phyloP scores from a whole-genome alignment of 2,797 vertebrate species.

The Sternotherus odoratus region DNA sequence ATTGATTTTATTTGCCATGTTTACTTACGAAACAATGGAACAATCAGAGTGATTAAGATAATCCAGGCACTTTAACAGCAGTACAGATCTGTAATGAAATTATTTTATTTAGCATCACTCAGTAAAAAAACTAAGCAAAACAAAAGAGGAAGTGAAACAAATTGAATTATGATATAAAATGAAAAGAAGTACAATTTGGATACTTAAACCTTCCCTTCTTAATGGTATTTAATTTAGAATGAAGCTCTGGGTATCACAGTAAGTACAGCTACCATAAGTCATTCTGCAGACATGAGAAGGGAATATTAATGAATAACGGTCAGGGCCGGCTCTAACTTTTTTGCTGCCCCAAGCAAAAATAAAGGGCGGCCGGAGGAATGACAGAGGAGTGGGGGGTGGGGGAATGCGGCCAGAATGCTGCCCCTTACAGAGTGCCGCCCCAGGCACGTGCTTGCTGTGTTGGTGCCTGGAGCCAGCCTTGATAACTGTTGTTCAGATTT shows the following conservation, averaged over 20 bases:
- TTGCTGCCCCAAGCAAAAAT: too few species aligned
- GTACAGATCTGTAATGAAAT: constrained; percentile 74
- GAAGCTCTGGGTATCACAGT: neutral
- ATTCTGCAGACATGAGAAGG: neutral
- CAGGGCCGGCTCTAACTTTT: too few species aligned
- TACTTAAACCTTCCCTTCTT: neutral
- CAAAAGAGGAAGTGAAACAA: neutral
- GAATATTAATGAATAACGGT: neutral
- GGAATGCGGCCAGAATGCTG: too few species aligned
- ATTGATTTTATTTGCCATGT: neutral
- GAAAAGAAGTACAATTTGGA: neutral
- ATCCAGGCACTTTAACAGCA: constrained; percentile 79
- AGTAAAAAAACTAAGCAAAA: neutral
- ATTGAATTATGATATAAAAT: neutral
- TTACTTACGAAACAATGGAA: constrained; percentile 75
- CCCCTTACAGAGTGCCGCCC: too few species aligned
- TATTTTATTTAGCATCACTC: constrained; percentile 20
- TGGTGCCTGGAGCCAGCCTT: too few species aligned
- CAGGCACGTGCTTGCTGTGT: too few species aligned
- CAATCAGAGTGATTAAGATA: constrained; percentile 74
- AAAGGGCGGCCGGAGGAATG: too few species aligned
- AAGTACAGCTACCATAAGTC: neutral
- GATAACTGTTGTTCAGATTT: constrained; percentile 1
- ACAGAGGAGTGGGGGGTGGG: too few species aligned
- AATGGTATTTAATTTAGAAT: neutral